These are phyloP conservation scores for Phalacrocorax carbo DNA, from an alignment of 2,113 vertebrate genomes.

Conservation along the genomic window DNA sequence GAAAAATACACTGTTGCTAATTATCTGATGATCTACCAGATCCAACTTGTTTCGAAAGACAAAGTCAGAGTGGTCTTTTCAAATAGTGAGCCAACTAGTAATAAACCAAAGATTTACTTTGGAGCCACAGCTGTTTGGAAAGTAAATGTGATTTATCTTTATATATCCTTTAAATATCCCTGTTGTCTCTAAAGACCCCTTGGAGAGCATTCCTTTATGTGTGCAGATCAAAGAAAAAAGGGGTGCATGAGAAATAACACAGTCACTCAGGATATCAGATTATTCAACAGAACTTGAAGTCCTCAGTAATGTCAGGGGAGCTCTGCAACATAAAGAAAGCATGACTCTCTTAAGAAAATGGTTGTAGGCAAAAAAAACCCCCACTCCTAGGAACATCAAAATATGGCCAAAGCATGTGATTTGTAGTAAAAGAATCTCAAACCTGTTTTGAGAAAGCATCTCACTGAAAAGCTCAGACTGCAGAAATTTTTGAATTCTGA, in stretches of 20 bases:
- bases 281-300: not conserved
- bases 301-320: not conserved
- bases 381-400: not conserved
- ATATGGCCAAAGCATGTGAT: not conserved
- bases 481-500: not conserved
- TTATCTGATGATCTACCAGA: not conserved
- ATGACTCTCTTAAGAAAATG: not conserved
- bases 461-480: not conserved
- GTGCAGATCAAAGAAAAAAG: not conserved
- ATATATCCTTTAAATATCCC: not conserved
- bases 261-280: not conserved
- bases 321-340: not conserved
- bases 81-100: not conserved
- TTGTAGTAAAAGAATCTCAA: not conserved
- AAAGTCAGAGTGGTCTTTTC: not conserved
- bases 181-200: not conserved
- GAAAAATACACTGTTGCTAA: not conserved
- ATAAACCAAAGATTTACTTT: not conserved
- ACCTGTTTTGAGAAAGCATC: not conserved
- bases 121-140: not conserved
- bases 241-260: not conserved
- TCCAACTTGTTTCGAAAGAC: not conserved
- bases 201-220: not conserved
- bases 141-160: not conserved
- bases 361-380: not conserved